Evolutionary conservation across 2,113 vertebrate genomes (phyloP).

Genomic region (Psittacara wagleri): DNA sequence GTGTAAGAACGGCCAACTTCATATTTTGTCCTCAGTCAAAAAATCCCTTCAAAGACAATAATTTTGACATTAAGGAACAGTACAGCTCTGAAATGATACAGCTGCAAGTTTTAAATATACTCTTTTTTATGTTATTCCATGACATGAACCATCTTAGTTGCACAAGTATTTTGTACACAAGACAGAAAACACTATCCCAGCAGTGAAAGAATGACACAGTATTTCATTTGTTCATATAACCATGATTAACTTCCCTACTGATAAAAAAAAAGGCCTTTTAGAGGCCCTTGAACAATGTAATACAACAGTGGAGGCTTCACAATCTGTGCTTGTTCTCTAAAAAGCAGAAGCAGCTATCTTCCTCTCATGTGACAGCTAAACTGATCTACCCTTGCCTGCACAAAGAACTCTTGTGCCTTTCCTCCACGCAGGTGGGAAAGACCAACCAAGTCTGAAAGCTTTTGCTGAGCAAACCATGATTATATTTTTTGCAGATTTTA

Average conservation of each 20-base stretch:
- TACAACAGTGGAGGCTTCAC: constrained; percentile 28
- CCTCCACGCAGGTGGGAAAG: constrained; percentile 66
- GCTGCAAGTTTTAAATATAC: not conserved
- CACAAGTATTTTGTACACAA: not conserved
- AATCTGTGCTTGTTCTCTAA: constrained; percentile 57
- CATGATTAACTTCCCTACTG: constrained; percentile 35
- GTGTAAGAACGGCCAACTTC: not conserved
- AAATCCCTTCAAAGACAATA: not conserved
- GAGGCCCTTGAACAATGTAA: constrained; percentile 36
- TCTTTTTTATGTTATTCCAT: not conserved
- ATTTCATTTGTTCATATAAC: constrained; percentile 29
- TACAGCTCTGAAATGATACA: not conserved
- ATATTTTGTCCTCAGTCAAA: not conserved
- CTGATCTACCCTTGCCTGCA: constrained; percentile 47
- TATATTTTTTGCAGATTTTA: not conserved
- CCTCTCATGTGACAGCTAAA: constrained; percentile 74
- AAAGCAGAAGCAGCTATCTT: constrained; percentile 66
- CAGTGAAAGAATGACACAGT: constrained; percentile 11
- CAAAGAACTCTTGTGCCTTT: constrained; percentile 74
- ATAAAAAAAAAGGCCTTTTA: constrained; percentile 45
- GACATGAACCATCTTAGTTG: not conserved
- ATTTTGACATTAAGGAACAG: not conserved
- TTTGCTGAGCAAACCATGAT: not conserved
- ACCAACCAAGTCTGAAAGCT: constrained; percentile 39
- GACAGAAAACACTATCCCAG: not conserved